Evolutionary conservation across 2,797 vertebrate genomes (phyloP).

Genomic region (Paedocypris micromegethes): DNA sequence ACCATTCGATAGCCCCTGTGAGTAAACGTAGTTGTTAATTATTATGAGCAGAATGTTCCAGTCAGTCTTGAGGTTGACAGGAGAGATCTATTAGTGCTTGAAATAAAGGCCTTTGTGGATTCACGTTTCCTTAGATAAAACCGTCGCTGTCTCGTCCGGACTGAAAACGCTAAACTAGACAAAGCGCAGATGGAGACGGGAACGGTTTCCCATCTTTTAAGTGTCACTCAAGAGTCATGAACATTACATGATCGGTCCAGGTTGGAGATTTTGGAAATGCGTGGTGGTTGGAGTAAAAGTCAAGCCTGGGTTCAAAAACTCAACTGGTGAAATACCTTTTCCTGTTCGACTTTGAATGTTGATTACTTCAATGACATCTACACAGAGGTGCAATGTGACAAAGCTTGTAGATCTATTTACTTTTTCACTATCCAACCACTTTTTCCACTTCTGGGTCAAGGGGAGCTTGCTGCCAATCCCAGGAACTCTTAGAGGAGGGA

Average conservation of each 20-base stretch:
- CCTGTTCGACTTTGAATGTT: no score
- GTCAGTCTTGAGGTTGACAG: constrained; percentile 38
- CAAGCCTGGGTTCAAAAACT: no score
- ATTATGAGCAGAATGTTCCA: constrained; percentile 42
- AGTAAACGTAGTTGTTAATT: constrained; percentile 32
- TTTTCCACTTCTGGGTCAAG: no score
- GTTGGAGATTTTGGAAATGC: constrained; percentile 12
- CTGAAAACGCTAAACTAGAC: constrained; percentile 29
- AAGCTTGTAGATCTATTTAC: no score
- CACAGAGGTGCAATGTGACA: no score
- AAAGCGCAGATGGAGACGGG: background rate
- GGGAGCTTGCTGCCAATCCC: no score
- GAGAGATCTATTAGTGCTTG: constrained; percentile 26
- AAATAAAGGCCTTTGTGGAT: constrained; percentile 32
- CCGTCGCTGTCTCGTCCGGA: constrained; percentile 21
- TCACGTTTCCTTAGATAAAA: constrained; percentile 37
- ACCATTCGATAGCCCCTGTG: constrained; percentile 44
- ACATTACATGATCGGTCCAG: background rate
- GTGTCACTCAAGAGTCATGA: constrained; percentile 24
- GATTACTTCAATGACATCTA: no score
- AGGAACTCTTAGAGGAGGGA: no score
- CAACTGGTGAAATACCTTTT: no score
- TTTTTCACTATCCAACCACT: no score
- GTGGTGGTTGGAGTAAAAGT: background rate
- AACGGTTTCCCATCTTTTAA: constrained; percentile 33